phyloP scores from a whole-genome alignment of 1,140 invertebrate species.

The Dufourea novaeangliae region DNA sequence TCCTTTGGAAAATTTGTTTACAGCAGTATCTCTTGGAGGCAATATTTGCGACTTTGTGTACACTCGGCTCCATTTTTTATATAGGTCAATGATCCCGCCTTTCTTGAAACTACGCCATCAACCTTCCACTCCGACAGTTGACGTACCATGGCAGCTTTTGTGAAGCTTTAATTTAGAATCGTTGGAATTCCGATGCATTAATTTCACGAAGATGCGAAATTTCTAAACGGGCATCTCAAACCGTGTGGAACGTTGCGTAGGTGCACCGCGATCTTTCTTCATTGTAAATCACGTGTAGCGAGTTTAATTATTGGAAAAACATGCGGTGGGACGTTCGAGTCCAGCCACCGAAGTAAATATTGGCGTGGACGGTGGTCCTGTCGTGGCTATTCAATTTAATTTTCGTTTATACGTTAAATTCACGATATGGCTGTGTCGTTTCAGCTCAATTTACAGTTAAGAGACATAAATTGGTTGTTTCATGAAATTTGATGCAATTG shows the following conservation, averaged over 20 bases:
- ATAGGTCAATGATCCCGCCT: slow-evolving; percentile 14
- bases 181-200: not conserved
- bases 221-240: not conserved
- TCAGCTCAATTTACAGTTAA: not conserved
- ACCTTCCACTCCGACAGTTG: not conserved
- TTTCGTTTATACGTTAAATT: no score
- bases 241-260: no score
- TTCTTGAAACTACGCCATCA: slow-evolving; percentile 25
- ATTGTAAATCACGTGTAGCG: slow-evolving; percentile 9
- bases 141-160: not conserved
- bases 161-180: not conserved
- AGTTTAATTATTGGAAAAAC: slow-evolving; percentile 12
- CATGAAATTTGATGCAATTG: not conserved
- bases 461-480: not conserved
- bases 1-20: not conserved
- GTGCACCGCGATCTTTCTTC: not conserved
- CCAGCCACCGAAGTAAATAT: not conserved
- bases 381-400: not conserved
- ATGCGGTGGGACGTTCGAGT: not conserved
- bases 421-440: not conserved
- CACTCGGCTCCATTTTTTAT: not conserved
- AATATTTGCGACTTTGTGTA: not conserved
- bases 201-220: not conserved
- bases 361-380: not conserved
- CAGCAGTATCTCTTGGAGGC: not conserved